Conservation (phyloP, 2,113 vertebrate genomes). For the Leucoraja erinaceus region DNA sequence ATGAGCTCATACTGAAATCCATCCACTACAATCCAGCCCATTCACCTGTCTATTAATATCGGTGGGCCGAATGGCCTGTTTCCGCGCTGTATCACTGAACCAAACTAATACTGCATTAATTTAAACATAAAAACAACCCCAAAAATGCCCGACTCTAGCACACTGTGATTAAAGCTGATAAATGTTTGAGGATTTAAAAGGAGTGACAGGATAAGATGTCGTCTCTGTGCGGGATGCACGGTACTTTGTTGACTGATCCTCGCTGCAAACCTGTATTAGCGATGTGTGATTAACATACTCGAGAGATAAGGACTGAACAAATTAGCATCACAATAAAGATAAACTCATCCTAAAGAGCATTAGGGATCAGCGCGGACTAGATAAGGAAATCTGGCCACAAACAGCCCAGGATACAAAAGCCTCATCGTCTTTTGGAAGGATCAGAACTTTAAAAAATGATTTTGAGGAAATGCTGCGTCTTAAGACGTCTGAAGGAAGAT, state of each 20-base stretch:
- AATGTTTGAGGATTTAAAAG: not conserved
- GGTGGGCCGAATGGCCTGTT: too few species aligned
- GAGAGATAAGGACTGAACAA: slow-evolving; percentile 2
- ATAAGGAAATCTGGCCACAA: not conserved
- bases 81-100: not conserved
- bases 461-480: not conserved
- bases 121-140: not conserved
- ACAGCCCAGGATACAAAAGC: not conserved
- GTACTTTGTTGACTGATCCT: not conserved
- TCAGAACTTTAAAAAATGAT: too few species aligned
- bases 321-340: slow-evolving; percentile 23
- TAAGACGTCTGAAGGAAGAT: too few species aligned
- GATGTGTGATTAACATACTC: not conserved
- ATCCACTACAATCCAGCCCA: too few species aligned
- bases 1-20: too few species aligned
- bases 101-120: not conserved
- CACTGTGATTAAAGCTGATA: not conserved
- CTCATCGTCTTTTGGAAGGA: not conserved
- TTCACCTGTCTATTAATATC: too few species aligned
- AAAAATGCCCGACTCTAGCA: not conserved
- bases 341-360: not conserved
- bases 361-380: not conserved
- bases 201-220: not conserved
- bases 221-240: not conserved
- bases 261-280: not conserved